phyloP scores from a whole-genome alignment of 1,140 invertebrate species.

The Drosophila nigrodunni region DNA sequence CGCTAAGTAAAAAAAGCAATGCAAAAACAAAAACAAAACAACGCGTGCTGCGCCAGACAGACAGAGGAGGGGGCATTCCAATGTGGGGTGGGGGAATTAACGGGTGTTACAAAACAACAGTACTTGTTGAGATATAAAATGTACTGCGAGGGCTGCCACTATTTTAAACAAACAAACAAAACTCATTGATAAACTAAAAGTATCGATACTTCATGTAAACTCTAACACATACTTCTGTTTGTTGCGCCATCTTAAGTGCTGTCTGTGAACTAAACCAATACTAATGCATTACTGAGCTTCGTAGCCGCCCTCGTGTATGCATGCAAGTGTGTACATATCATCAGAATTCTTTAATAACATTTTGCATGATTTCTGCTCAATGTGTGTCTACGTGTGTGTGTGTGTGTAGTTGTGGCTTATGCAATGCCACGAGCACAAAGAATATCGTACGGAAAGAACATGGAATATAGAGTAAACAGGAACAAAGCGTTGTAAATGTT shows the following conservation, averaged over 20 bases:
- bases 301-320: slow-evolving; percentile 18
- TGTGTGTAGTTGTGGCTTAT: slow-evolving; percentile 27
- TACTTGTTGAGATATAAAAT: slow-evolving; percentile 24
- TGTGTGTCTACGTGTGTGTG: slow-evolving; percentile 16
- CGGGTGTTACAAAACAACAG: slow-evolving; percentile 25
- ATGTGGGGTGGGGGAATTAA: neutral
- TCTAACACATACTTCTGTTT: no score
- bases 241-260: no score
- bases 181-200: neutral
- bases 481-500: slow-evolving; percentile 13
- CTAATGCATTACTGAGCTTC: neutral
- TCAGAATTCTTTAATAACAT: slow-evolving; percentile 21
- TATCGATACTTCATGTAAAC: no score
- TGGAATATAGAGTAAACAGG: slow-evolving; percentile 8
- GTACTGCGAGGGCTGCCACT: slow-evolving; percentile 24
- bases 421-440: slow-evolving; percentile 43
- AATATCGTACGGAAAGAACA: slow-evolving; percentile 22
- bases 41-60: slow-evolving; percentile 35
- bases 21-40: no score
- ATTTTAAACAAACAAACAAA: neutral
- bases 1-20: slow-evolving; percentile 19
- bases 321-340: slow-evolving; percentile 8
- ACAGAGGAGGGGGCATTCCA: neutral
- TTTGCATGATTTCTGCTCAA: slow-evolving; percentile 41
- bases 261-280: no score